Conservation (phyloP, 2,113 vertebrate genomes). For the Hydropotes inermis region DNA sequence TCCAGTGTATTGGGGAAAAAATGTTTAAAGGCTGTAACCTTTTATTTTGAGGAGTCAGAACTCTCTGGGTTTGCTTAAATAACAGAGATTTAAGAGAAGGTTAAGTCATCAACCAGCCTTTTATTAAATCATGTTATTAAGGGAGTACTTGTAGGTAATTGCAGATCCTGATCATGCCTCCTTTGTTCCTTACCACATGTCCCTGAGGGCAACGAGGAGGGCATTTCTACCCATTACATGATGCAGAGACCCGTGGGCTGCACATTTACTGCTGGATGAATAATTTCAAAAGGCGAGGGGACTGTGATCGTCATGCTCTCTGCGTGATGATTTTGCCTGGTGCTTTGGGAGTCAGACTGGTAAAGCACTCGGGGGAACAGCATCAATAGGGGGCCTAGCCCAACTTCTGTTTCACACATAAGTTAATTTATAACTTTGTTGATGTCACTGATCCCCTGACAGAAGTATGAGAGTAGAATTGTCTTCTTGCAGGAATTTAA, state of each 20-base stretch:
- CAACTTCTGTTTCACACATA: not conserved
- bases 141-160: not conserved
- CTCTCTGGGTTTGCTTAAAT: not conserved
- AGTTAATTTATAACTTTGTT: conserved; percentile 51
- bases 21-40: not conserved
- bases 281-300: conserved; percentile 2
- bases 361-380: not conserved
- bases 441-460: conserved; percentile 8
- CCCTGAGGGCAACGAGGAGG: not conserved
- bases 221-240: not conserved
- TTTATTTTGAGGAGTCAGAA: not conserved
- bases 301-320: not conserved
- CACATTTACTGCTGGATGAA: not conserved
- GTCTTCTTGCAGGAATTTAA: not conserved
- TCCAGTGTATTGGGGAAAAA: not conserved
- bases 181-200: not conserved
- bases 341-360: not conserved
- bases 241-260: not conserved
- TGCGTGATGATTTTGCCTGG: not conserved
- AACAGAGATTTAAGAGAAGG: not conserved
- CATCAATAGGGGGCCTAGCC: not conserved
- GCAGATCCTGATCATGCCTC: not conserved
- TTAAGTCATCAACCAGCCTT: not conserved
- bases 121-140: not conserved
- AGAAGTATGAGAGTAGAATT: not conserved